Conservation (phyloP, 2,113 vertebrate species). For the Epinephelus lanceolatus region DNA sequence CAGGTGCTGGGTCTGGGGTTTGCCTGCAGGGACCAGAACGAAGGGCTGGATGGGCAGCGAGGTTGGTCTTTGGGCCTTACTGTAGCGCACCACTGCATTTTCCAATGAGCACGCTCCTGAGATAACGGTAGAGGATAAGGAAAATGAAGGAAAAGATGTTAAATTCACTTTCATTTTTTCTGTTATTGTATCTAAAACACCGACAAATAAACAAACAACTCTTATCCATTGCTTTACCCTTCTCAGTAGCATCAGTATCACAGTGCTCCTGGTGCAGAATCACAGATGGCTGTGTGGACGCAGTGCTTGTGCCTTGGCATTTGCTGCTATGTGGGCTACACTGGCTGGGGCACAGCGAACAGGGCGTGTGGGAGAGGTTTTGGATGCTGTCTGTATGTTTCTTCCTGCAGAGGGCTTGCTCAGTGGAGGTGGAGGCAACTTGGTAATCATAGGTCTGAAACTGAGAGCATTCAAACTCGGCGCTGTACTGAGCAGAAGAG, state of each 20-base stretch:
- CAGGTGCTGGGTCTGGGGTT: constrained; percentile 82
- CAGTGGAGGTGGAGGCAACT: constrained; percentile 88
- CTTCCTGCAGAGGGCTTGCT: constrained; percentile 85
- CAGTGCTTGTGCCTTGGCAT: constrained; percentile 69
- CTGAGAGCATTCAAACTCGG: constrained; percentile 20
- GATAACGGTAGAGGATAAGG: constrained; percentile 5
- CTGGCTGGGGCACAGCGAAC: constrained; percentile 86
- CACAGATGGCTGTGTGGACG: constrained; percentile 53
- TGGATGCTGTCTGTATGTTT: constrained; percentile 81
- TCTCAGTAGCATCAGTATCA: constrained; percentile 30
- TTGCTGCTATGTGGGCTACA: constrained; percentile 86
- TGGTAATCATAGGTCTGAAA: constrained; percentile 55
- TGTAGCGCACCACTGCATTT: constrained; percentile 87
- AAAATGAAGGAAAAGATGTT: neutral
- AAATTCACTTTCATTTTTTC: neutral
- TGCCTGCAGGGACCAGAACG: constrained; percentile 89
- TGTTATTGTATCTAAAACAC: neutral
- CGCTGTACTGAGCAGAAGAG: constrained; percentile 19
- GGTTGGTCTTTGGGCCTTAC: constrained; percentile 95
- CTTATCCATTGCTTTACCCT: constrained; percentile 47
- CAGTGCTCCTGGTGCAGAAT: constrained; percentile 27
- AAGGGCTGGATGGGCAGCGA: constrained; percentile 97
- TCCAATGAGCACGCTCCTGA: constrained; percentile 84
- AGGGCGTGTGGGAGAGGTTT: constrained; percentile 55
- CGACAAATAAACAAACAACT: neutral